A percentile compares a stretch with the other conserved stretches of the same genome.
phyloP scores from a whole-genome alignment of 1,140 invertebrate species.

The Drosophila teissieri region DNA sequence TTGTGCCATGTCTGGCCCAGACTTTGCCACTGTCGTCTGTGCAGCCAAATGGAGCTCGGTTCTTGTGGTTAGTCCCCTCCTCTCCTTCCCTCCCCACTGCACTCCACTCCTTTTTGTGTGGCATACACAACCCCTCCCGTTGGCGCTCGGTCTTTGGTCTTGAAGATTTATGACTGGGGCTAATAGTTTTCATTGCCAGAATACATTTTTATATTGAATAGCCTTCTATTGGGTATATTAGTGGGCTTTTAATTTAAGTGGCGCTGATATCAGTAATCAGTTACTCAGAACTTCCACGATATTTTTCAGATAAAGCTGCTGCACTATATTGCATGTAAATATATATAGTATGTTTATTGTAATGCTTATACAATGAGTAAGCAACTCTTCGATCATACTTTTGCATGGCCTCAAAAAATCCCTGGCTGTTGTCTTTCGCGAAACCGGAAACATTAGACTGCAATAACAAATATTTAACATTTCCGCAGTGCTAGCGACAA shows the following conservation, averaged over 20 bases:
- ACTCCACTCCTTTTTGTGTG: background rate
- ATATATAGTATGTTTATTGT: too few species aligned
- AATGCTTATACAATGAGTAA: background rate
- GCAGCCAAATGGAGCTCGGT: conserved; percentile 41
- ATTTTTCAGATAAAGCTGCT: too few species aligned
- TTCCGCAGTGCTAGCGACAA: conserved; percentile 56
- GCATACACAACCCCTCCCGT: background rate
- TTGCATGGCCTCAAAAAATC: background rate
- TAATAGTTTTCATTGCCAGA: conserved; percentile 74
- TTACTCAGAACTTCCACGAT: too few species aligned
- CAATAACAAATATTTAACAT: conserved; percentile 83
- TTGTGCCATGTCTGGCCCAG: conserved; percentile 78
- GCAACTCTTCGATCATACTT: conserved; percentile 6
- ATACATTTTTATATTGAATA: conserved; percentile 33
- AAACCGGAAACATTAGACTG: conserved; percentile 77
- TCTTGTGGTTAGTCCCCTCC: conserved; percentile 36
- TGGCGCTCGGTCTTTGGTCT: conserved; percentile 1
- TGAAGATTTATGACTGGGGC: conserved; percentile 66
- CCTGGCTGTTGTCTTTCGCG: conserved; percentile 46
- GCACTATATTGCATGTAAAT: too few species aligned
- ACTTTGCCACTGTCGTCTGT: conserved; percentile 29
- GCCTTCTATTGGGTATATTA: conserved; percentile 18
- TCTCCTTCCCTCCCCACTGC: background rate
- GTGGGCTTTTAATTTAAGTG: background rate
- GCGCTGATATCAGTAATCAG: too few species aligned